These are phyloP conservation scores for Pyrocoelia pectoralis DNA, from an alignment of 2,888 invertebrate species.

Conservation along the genomic window DNA sequence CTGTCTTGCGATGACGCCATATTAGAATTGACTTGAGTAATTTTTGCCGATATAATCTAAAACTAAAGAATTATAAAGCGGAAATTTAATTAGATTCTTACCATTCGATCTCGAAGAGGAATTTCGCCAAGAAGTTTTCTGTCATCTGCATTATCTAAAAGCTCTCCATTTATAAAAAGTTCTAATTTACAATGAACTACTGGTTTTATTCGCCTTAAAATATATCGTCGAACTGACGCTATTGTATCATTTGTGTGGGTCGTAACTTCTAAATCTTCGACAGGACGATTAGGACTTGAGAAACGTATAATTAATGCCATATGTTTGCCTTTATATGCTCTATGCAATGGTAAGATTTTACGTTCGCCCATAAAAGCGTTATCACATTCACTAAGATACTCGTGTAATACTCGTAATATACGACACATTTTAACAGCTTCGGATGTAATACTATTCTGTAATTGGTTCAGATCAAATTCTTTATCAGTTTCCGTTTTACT, in stretches of 20 bases:
- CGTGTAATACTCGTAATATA: constrained; percentile 91
- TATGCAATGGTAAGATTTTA: constrained; percentile 85
- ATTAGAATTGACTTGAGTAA: constrained; percentile 75
- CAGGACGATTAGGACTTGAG: constrained; percentile 84
- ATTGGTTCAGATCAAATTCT: constrained; percentile 59
- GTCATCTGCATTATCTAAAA: constrained; percentile 87
- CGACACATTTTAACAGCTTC: constrained; percentile 90
- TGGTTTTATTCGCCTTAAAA: constrained; percentile 71
- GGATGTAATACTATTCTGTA: constrained; percentile 63
- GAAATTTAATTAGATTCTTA: constrained; percentile 62
- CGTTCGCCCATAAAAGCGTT: constrained; percentile 87
- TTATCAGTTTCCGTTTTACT: constrained; percentile 61
- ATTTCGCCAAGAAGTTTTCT: constrained; percentile 86
- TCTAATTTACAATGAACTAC: constrained; percentile 87
- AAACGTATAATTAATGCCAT: constrained; percentile 82
- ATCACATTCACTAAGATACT: constrained; percentile 96
- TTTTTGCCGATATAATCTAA: constrained; percentile 77
- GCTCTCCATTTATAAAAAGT: constrained; percentile 87
- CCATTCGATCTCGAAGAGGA: constrained; percentile 88
- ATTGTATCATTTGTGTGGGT: constrained; percentile 96
- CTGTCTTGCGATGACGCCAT: constrained; percentile 87
- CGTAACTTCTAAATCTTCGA: constrained; percentile 91
- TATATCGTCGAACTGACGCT: constrained; percentile 81
- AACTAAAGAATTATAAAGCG: constrained; percentile 23
- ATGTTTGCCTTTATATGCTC: constrained; percentile 91